Evolutionary conservation across 2,888 invertebrate genomes (phyloP).

Genomic region (Aplocera efformata): DNA sequence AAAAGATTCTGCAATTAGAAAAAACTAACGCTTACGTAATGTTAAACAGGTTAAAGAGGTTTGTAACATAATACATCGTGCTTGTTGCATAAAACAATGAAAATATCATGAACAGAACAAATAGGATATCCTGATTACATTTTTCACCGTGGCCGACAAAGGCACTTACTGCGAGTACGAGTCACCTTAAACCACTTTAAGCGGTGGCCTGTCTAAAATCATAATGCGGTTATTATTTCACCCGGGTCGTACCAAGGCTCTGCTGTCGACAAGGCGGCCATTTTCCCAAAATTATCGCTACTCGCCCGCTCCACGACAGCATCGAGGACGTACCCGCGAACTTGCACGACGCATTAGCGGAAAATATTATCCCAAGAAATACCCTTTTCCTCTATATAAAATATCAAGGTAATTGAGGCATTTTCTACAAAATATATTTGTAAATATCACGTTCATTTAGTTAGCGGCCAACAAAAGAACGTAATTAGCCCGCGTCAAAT

Average conservation of each 20-base stretch:
- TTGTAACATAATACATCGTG: too few relatives aligned
- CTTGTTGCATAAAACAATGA: too few relatives aligned
- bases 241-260: conserved; percentile 60
- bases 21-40: too few relatives aligned
- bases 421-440: conserved; percentile 13
- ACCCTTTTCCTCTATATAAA: conserved; percentile 34
- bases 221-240: conserved; percentile 77
- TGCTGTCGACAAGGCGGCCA: conserved; percentile 75
- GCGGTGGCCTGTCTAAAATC: conserved; percentile 67
- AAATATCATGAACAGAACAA: conserved; percentile 43
- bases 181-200: conserved; percentile 69
- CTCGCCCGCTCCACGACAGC: conserved; percentile 61
- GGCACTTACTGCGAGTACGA: conserved; percentile 56
- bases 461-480: conserved; percentile 37
- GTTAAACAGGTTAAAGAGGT: conserved; percentile 21
- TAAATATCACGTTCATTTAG: conserved; percentile 35
- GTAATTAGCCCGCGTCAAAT: conserved; percentile 43
- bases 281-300: conserved; percentile 74
- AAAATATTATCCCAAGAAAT: conserved; percentile 59
- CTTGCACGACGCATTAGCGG: conserved; percentile 59
- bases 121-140: conserved; percentile 50
- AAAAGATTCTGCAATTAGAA: too few relatives aligned
- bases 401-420: conserved; percentile 5
- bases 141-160: conserved; percentile 51
- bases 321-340: conserved; percentile 62